phyloP scores from a whole-genome alignment of 1,140 invertebrate genomes.

The Aplysia californica region DNA sequence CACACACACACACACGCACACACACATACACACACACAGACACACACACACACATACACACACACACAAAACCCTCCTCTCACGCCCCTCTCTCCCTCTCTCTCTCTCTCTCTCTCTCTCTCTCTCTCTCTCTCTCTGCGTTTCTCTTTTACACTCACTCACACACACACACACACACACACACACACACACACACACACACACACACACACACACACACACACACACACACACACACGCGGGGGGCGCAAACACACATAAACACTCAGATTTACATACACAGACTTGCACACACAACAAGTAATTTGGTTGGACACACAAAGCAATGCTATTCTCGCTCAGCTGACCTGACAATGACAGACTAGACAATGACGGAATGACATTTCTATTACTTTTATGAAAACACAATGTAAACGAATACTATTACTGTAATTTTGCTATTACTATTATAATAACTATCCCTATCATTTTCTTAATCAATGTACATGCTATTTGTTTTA shows the following conservation, averaged over 20 bases:
- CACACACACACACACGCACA: too few species aligned
- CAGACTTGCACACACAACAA: not conserved
- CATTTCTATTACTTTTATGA: not conserved
- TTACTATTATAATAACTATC: not conserved
- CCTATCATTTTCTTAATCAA: not conserved
- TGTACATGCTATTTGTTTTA: not conserved
- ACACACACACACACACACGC: not conserved
- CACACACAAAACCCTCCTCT: not conserved
- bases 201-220: constrained; percentile 22
- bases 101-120: not conserved
- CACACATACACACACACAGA: too few species aligned
- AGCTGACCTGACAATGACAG: not conserved
- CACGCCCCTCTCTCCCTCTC: not conserved
- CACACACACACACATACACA: too few species aligned
- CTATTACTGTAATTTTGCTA: not conserved
- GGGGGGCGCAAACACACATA: not conserved
- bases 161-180: not conserved
- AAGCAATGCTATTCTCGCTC: not conserved
- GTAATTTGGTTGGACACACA: not conserved
- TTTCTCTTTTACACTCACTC: not conserved
- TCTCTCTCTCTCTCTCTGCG: not conserved
- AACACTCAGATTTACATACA: too few species aligned
- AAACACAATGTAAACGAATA: not conserved
- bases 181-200: constrained; percentile 10
- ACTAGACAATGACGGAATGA: not conserved